Base-by-base conservation (phyloP, 2,888 invertebrate genomes). In the Eristalis arbustorum region DNA sequence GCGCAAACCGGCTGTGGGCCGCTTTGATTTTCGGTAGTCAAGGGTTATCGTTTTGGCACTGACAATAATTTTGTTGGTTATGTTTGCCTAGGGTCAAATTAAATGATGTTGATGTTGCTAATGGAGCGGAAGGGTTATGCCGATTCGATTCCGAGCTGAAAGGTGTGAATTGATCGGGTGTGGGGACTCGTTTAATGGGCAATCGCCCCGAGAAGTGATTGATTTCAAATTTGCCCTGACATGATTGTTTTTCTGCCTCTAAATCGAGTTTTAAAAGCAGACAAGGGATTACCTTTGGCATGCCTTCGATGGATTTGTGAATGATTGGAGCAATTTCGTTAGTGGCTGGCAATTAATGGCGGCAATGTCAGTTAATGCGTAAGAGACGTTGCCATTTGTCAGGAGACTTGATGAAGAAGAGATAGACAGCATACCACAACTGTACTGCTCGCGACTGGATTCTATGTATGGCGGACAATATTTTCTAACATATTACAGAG, bases 31-130 rank as follows among this genome's bases (percentile, higher is more conserved):
- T 64, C 18, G 40, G 22, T 66, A 77, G 62, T 67, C 77, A 75
- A 69, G n/a, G 64, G 66, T 68, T 82, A 67, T 75, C 67, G 77
- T 13, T 63, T n/a, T 28, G 82, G 71, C 57, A 67, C 78, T 87
- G 74, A 49, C 74, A 74, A 75, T 87, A 75, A 85, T 73, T 82
- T 75, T 49, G 78, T 57, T 67, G 66, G 57, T 75, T 82, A 87
- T 87, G 75, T 74, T 87, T 87, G 59, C 59, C 82, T 63, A 75
- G 82, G 82, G 87, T 66, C 75, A 49, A 82, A 87, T 87, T 87
- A 78, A 76, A 61, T 49, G 59, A 71, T 87, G 78, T 87, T 87
- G 77, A 82, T 78, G 61, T 74, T 78, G 75, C 78, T 87, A 87
- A 87, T 87, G 87, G 82, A 87, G 71, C 75, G 67, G 37, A 82